These are phyloP conservation scores for Poecilia gillii DNA, from an alignment of 2,797 vertebrate genomes.

Conservation along the genomic window DNA sequence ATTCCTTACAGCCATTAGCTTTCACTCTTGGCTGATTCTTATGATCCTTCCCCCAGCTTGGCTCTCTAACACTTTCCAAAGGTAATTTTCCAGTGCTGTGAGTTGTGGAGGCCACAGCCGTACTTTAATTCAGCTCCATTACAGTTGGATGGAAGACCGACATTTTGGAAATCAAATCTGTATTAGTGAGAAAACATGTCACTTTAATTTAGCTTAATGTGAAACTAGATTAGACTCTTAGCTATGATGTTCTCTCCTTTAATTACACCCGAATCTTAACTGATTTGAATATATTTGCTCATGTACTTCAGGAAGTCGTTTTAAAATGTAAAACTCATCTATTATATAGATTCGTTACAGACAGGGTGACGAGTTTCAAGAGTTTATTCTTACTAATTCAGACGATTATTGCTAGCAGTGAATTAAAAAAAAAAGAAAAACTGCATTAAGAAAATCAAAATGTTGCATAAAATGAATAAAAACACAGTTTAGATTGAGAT, in stretches of 20 bases:
- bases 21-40: background rate
- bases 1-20: background rate
- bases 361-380: background rate
- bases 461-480: background rate
- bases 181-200: background rate
- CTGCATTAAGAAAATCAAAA: background rate
- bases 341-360: background rate
- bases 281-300: background rate
- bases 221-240: background rate
- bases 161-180: background rate
- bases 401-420: background rate
- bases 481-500: background rate
- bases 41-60: background rate
- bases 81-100: conserved; percentile 5
- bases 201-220: background rate
- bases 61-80: background rate
- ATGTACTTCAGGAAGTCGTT: background rate
- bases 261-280: background rate
- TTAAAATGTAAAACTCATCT: background rate
- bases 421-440: background rate
- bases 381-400: background rate
- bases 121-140: background rate
- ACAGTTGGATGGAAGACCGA: background rate
- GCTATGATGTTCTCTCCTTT: background rate
- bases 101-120: background rate